These are phyloP conservation scores for Macroramphosus scolopax DNA, from an alignment of 2,797 vertebrate genomes.

Conservation along the genomic window DNA sequence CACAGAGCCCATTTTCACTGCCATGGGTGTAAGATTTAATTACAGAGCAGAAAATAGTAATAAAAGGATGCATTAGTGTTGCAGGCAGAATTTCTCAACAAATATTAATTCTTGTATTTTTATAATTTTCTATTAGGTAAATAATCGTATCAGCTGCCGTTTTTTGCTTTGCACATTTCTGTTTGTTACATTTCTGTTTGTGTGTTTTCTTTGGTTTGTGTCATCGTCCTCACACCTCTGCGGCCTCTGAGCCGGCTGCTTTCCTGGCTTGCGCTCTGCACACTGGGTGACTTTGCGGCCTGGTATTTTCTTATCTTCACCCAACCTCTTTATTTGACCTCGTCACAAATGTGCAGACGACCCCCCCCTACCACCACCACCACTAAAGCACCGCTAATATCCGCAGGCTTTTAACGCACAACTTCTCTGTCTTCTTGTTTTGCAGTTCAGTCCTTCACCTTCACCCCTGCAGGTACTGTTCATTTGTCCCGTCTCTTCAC, in stretches of 20 bases:
- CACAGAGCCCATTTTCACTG: constrained; percentile 29
- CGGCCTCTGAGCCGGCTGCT: constrained; percentile 61
- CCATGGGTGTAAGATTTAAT: constrained; percentile 49
- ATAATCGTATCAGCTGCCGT: too few relatives aligned
- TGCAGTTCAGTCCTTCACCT: constrained; percentile 92
- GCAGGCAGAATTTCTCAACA: constrained; percentile 7
- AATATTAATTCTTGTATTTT: too few relatives aligned
- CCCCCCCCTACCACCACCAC: constrained; percentile 7
- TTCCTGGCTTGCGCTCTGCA: constrained; percentile 60
- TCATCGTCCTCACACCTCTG: constrained; percentile 46
- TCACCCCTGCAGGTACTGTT: constrained; percentile 92
- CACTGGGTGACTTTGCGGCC: constrained; percentile 25
- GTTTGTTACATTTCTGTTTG: constrained; percentile 48
- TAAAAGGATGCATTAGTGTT: constrained; percentile 15
- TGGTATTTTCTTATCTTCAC: constrained; percentile 8
- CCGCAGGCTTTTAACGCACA: constrained; percentile 81
- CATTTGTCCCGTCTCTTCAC: constrained; percentile 82
- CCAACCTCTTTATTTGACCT: constrained; percentile 22
- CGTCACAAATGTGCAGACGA: constrained; percentile 49
- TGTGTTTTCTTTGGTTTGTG: constrained; percentile 54
- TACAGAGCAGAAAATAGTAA: constrained; percentile 38
- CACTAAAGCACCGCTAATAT: constrained; percentile 59
- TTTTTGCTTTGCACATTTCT: constrained; percentile 55
- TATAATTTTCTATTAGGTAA: too few relatives aligned
- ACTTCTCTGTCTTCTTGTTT: constrained; percentile 92